Evolutionary conservation across 2,113 vertebrate species (phyloP).

Genomic region (Anarhynchus alexandrinus): DNA sequence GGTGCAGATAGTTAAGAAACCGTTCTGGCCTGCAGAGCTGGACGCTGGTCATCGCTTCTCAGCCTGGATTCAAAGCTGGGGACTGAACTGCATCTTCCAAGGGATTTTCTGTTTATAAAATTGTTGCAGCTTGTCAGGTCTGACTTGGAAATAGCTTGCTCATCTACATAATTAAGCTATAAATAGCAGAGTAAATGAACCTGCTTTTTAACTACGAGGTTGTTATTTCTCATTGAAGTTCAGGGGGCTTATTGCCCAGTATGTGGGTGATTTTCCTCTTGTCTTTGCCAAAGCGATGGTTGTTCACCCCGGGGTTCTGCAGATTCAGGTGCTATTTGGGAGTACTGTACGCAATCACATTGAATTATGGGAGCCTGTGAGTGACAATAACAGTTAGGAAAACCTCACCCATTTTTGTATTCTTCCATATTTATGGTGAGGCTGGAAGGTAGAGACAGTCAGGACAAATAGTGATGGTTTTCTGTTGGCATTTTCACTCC

Average conservation of each 20-base stretch:
- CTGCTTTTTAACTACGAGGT: neutral
- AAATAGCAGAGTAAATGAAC: conserved; percentile 7
- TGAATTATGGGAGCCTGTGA: neutral
- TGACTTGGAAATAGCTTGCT: neutral
- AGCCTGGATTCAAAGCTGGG: neutral
- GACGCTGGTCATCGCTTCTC: neutral
- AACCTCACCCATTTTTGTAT: neutral
- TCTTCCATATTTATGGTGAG: neutral
- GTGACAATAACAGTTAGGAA: neutral
- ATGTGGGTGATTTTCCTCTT: neutral
- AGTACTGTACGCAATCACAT: neutral
- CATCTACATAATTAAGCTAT: neutral
- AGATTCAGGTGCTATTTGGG: neutral
- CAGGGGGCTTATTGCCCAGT: neutral
- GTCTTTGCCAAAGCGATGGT: neutral
- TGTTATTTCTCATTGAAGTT: neutral
- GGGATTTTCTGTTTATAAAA: neutral
- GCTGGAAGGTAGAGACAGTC: neutral
- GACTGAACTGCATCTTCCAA: neutral
- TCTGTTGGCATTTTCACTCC: neutral
- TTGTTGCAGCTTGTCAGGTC: neutral
- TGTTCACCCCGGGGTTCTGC: neutral
- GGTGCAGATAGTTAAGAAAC: neutral
- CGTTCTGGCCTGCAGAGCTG: neutral
- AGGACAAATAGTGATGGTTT: neutral